Base-by-base conservation (phyloP, 2,113 vertebrate species). In the Actinemys pallida region DNA sequence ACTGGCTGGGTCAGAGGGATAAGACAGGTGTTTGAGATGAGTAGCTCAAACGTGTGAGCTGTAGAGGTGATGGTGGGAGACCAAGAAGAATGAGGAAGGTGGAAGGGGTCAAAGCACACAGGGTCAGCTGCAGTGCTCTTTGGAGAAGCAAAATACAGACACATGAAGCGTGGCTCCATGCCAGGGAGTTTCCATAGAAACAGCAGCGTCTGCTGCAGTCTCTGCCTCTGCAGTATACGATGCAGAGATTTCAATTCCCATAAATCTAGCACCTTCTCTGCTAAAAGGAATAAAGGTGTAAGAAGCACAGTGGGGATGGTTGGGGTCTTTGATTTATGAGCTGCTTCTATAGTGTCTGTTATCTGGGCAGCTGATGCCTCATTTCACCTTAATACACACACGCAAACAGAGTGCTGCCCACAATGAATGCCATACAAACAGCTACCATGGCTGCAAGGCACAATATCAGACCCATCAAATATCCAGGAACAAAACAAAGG, bases 111-210 rank as follows among this genome's bases (percentile, higher is more conserved):
- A 10, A 39, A 9, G 87, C 54, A 7, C 0, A 4, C 24, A 2
- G 5, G 7, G 10, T 29, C 1, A 0, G 27, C 35, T 20, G 27
- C 4, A 2, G 50, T 47, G 25, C 42, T 76, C 2, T 2, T 22
- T 1, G 54, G 57, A 56, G 17, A 1, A 10, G 50, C 14, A 54
- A 35, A 52, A 5, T 86, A 49, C 25, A 1, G 82, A 86, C 1
- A 2, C 80, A n/a, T 19, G 88, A 56, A 25, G 83, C 0, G 11
- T 19, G 8, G 78, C 87, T 50, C 27, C 50, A 5, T 42, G 87
- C 92, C 80, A 53, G 72, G 54, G 31, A 7, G 82, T 90, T 90
- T 6, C 92, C 72, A 25, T 88, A 83, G 94, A 8, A 81, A 94
- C 79, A 0, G 49, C 82, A 56, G 75, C 0, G 2, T 56, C 0